These are phyloP conservation scores for Podarcis muralis DNA, from an alignment of 2,113 vertebrate species.

Conservation along the genomic window DNA sequence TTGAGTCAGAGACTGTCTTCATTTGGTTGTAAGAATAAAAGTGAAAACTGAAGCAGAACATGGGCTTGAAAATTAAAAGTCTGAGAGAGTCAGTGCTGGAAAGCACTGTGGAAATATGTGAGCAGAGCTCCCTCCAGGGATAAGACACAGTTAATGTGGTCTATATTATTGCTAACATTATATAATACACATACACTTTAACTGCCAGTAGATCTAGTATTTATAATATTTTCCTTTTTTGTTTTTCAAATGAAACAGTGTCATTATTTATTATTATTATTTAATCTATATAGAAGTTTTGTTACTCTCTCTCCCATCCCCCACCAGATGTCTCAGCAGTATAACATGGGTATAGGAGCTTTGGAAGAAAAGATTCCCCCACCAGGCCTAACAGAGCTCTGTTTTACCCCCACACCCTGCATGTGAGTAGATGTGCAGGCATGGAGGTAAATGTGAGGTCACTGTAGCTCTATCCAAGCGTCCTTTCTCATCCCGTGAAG, in stretches of 20 bases:
- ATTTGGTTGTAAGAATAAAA: background rate
- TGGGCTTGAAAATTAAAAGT: conserved; percentile 24
- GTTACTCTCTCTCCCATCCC: background rate
- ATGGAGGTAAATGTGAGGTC: background rate
- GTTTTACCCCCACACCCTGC: background rate
- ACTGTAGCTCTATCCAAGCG: background rate
- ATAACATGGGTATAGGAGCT: background rate
- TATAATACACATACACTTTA: background rate
- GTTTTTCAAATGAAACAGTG: too few species aligned
- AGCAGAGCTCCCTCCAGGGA: conserved; percentile 59
- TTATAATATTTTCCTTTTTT: background rate
- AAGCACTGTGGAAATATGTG: conserved; percentile 7
- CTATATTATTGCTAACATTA: background rate
- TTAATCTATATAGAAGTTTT: rapidly evolving
- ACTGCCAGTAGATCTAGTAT: background rate
- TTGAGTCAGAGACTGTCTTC: background rate
- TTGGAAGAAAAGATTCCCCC: background rate
- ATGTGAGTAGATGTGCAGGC: background rate
- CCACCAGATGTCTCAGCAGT: background rate
- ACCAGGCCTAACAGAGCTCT: background rate
- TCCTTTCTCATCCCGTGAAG: background rate
- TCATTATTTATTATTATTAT: rapidly evolving
- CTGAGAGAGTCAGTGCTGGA: background rate
- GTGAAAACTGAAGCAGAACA: conserved; percentile 8
- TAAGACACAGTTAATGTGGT: background rate